Conservation (phyloP, 1,140 invertebrate genomes). For the Yoshiicerus persimilis region DNA sequence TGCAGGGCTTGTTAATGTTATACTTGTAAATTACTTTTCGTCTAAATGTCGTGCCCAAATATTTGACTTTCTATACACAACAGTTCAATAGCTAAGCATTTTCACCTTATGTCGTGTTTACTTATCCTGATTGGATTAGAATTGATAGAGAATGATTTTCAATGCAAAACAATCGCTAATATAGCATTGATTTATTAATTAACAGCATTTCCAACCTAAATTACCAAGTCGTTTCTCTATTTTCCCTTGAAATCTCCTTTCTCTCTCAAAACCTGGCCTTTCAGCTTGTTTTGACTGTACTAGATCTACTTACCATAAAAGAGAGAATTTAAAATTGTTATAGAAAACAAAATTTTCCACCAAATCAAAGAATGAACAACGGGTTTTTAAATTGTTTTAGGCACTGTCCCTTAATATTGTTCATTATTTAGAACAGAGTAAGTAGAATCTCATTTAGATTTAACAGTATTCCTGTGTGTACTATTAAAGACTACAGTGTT, state of each 20-base stretch:
- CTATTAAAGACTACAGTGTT: neutral
- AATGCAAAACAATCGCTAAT: no score
- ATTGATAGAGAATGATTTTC: no score
- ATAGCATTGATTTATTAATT: no score
- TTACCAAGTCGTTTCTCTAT: no score
- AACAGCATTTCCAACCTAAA: no score
- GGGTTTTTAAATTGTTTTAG: neutral
- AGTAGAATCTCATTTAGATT: neutral
- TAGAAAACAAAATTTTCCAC: neutral
- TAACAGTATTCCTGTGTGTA: neutral
- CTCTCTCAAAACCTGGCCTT: no score
- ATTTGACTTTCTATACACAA: neutral
- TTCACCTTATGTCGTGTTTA: neutral
- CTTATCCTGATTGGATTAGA: no score
- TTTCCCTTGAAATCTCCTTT: no score
- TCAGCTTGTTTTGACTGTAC: no score
- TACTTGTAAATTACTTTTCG: neutral
- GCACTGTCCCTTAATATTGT: neutral
- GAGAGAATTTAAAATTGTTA: neutral
- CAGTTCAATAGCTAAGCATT: neutral
- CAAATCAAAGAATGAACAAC: neutral
- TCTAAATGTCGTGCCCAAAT: neutral
- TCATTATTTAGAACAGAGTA: neutral
- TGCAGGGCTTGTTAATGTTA: no score
- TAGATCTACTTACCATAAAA: no score